A percentile compares a stretch with the other conserved stretches of the same genome.
These are phyloP conservation scores for Steatocranus sp. DNA, from an alignment of 2,797 vertebrate genomes.

Conservation along the genomic window DNA sequence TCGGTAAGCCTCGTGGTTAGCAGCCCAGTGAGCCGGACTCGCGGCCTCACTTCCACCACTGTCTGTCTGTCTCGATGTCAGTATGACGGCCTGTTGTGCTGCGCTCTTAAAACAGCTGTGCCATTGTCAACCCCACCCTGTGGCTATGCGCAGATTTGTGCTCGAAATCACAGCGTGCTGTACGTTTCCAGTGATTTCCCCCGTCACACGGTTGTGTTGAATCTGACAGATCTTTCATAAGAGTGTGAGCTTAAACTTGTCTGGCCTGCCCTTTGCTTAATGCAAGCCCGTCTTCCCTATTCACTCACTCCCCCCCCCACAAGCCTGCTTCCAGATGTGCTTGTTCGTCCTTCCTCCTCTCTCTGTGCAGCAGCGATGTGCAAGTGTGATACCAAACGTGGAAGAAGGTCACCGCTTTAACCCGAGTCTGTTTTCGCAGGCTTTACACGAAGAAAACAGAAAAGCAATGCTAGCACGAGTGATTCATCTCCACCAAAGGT, in stretches of 20 bases:
- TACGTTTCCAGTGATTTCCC: not conserved
- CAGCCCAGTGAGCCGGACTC: conserved; percentile 13
- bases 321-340: conserved; percentile 33
- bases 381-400: conserved; percentile 1
- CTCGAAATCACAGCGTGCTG: not conserved
- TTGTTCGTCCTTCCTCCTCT: not conserved
- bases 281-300: conserved; percentile 34
- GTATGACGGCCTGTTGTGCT: conserved; percentile 14
- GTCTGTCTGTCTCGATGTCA: conserved; percentile 52
- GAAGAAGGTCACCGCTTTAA: not conserved
- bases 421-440: conserved; percentile 19
- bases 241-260: conserved; percentile 38
- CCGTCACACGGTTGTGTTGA: conserved; percentile 11
- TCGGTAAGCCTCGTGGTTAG: conserved; percentile 65
- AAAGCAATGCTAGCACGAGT: conserved; percentile 45
- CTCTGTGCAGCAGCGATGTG: conserved; percentile 38
- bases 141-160: not conserved
- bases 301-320: not conserved
- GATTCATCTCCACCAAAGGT: not conserved
- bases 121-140: conserved; percentile 2
- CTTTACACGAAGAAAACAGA: conserved; percentile 19
- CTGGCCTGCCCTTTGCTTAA: conserved; percentile 30
- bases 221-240: conserved; percentile 22
- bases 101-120: conserved; percentile 39
- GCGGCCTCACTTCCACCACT: conserved; percentile 16